Evolutionary conservation across 2,113 vertebrate species (phyloP), one percentile per base, ranked within the genome.

Genomic region (Urocitellus parryii): DNA sequence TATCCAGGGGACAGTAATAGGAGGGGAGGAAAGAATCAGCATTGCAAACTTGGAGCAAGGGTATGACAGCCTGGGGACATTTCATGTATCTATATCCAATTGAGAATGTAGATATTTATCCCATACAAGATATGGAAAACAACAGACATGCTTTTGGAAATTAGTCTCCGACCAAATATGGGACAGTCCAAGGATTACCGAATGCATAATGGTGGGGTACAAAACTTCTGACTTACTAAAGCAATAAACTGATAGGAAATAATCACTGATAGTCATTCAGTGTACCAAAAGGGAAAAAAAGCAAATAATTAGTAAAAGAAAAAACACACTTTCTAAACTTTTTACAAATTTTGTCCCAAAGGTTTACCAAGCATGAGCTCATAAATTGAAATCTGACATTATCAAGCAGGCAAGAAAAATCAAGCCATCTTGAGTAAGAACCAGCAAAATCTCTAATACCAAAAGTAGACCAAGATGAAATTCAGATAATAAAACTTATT

Each of bases 31-130:
- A 2, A 45, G n/a, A 12, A 34, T 51, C 13, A 56, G 16, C 27
- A 12, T 2, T 12, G 22, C 1, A 18, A 73, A 4, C 0, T 73
- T 2, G 18, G 1, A 29, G 5, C 67, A 58, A 17, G 17, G 58
- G 4, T 56, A 8, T 17, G 45, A 48, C 18, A 29, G 0, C 16
- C 14, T 58, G 58, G 48, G 24, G 20, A 39, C 4, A 39, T 6
- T 11, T 42, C 32, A 58, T 24, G 0, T 9, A 8, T 37, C 16
- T 80, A 8, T 5, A 37, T 24, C 7, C 9, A 90, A 79, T 2
- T 4, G 39, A 25, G 2, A 39, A 37, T 25, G 18, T 48, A n/a
- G 37, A 79, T 13, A 39, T 42, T 45, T 81, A 53, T 18, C 37
- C 17, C 18, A 81, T 56, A n/a, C 2, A 83, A 5, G 14, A 25